Base-by-base conservation (phyloP, 1,140 invertebrate species). In the Hestina assimilis region DNA sequence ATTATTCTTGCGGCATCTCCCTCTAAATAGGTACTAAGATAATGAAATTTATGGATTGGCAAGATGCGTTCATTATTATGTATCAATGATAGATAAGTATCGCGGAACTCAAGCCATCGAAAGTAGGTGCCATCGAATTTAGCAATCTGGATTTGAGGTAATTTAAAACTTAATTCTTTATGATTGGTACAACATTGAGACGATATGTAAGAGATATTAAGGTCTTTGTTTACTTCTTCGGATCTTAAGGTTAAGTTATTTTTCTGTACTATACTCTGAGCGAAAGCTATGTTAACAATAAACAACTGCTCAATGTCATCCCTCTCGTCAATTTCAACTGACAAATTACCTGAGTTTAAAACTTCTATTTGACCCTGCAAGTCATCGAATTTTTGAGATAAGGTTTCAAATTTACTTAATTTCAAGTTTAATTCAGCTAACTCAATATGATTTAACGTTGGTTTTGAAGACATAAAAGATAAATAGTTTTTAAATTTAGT, bases 41-140 rank as follows among this genome's bases (percentile, higher is more conserved):
- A 45, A 40, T 35, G 41, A 54, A 33, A 54, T 33, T 54, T 54
- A 14, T 54, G 52, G 19, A 41, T 52, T 28, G 4, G 4, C 2
- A 11, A 28, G 2, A 45, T 0, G 14, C n/a, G 21, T 17, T 26
- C 24, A 19, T 45, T 45, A n/a, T 28, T 9, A 19, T 41, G 38
- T 9, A 41, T 9, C 7, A 41, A 17, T 9, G 38, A n/a, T 23
- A n/a, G 19, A 21, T 20, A 23, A 41, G 38, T 41, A 17, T 35
- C 31, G 5, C 31, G 31, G 14, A 35, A 35, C 5, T 35, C 31
- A 1, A 35, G 14, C 31, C 12, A 35, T 0, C 14, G 12, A 17
- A 35, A 35, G 5, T 35, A 35, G 3, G 14, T 6, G 3, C 31
- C 31, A 6, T 35, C 31, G 17, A 35, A 35, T 17, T 35, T 35